Evolutionary conservation across 2,113 vertebrate genomes (phyloP).

Genomic region (Cebus imitator): DNA sequence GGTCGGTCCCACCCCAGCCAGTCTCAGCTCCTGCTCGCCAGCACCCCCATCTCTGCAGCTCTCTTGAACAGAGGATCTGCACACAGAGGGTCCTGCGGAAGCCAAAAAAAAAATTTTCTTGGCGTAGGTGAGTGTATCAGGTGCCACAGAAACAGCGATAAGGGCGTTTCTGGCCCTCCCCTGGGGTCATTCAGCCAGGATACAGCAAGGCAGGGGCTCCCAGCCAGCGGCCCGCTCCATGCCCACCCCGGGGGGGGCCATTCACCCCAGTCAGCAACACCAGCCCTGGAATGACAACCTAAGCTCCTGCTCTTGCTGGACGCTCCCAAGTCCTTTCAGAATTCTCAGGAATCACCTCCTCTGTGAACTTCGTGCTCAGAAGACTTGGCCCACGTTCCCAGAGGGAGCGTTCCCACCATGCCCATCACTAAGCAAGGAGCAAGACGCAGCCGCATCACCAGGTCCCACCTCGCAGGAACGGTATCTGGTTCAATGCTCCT

Average conservation of each 20-base stretch:
- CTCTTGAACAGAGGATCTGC: neutral
- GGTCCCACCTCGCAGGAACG: neutral
- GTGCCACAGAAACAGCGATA: neutral
- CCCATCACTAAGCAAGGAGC: neutral
- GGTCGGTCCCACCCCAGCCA: neutral
- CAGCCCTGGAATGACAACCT: neutral
- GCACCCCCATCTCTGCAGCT: neutral
- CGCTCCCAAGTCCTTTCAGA: neutral
- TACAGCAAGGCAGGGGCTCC: fast-evolving
- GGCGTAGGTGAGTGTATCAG: fast-evolving
- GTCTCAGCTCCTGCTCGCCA: neutral
- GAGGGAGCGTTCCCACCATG: fast-evolving
- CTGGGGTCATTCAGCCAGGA: neutral
- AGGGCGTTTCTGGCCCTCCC: fast-evolving
- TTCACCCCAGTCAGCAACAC: neutral
- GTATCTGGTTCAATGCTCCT: fast-evolving
- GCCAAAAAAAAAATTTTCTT: neutral
- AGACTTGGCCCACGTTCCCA: neutral
- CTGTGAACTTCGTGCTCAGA: fast-evolving
- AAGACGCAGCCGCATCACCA: neutral
- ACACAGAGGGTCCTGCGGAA: neutral
- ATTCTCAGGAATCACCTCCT: neutral
- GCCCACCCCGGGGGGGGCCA: fast-evolving
- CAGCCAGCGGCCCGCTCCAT: fast-evolving
- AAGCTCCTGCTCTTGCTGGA: neutral